Percentiles rank a stretch among this genome's conserved stretches.
Conservation (phyloP, 2,113 vertebrate species). For the Passer montanus region DNA sequence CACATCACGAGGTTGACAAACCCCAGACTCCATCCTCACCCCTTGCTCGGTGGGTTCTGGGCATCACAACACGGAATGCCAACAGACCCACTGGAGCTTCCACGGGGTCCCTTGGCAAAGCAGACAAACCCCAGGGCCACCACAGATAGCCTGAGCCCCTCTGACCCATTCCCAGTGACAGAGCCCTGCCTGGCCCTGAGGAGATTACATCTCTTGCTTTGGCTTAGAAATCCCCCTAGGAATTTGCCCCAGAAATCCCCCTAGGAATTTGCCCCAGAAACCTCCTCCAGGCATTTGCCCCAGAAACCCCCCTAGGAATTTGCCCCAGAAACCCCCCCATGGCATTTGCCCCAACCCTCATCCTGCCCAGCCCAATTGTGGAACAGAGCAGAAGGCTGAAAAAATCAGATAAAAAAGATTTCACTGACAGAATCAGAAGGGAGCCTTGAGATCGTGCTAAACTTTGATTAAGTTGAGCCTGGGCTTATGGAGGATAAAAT, state of each 20-base stretch:
- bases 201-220: background rate
- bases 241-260: background rate
- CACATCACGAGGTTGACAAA: fast-evolving
- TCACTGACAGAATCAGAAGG: background rate
- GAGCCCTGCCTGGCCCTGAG: background rate
- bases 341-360: background rate
- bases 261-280: background rate
- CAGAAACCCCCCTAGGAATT: background rate
- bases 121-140: background rate
- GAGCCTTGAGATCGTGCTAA: background rate
- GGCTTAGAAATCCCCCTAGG: background rate
- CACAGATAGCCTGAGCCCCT: background rate
- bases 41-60: background rate
- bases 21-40: background rate
- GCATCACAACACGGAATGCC: no score
- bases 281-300: background rate
- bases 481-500: background rate
- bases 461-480: background rate
- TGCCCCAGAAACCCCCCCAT: background rate
- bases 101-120: background rate
- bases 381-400: background rate
- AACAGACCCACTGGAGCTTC: background rate
- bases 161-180: background rate
- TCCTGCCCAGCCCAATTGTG: background rate
- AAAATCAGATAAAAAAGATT: background rate